Percentiles rank a stretch among this genome's conserved stretches.
Evolutionary conservation across 2,888 invertebrate species (phyloP).

Genomic region (Invenusta paracnida): DNA sequence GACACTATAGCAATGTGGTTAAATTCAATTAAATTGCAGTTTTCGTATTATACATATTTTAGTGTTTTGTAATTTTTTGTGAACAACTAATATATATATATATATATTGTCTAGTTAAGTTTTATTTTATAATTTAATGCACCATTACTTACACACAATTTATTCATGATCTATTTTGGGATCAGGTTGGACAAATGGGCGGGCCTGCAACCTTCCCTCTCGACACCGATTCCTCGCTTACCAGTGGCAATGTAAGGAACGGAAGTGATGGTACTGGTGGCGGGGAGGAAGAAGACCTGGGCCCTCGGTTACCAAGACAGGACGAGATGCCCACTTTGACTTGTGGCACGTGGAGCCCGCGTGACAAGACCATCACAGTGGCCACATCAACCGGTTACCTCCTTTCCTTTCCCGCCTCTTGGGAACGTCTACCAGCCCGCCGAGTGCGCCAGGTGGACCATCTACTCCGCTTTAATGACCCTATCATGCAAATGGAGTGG

Average conservation of each 20-base stretch:
- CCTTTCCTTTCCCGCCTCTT: conserved; percentile 14
- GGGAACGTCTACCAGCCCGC: too few relatives aligned
- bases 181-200: not conserved
- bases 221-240: not conserved
- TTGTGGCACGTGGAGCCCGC: conserved; percentile 38
- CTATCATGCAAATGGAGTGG: conserved; percentile 30
- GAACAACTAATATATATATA: too few relatives aligned
- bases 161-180: too few relatives aligned
- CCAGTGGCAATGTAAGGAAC: too few relatives aligned
- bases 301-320: not conserved
- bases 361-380: conserved; percentile 21
- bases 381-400: conserved; percentile 38
- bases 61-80: too few relatives aligned
- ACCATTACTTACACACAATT: too few relatives aligned
- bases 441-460: conserved; percentile 29
- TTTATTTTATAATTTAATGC: too few relatives aligned
- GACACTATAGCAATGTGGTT: too few relatives aligned
- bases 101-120: too few relatives aligned
- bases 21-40: too few relatives aligned
- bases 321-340: conserved; percentile 36
- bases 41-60: too few relatives aligned
- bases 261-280: too few relatives aligned
- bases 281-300: not conserved
- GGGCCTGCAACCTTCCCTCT: not conserved
- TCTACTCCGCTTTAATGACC: not conserved